These are phyloP conservation scores for Drosophila elegans DNA, from an alignment of 1,140 invertebrate genomes.

Conservation along the genomic window DNA sequence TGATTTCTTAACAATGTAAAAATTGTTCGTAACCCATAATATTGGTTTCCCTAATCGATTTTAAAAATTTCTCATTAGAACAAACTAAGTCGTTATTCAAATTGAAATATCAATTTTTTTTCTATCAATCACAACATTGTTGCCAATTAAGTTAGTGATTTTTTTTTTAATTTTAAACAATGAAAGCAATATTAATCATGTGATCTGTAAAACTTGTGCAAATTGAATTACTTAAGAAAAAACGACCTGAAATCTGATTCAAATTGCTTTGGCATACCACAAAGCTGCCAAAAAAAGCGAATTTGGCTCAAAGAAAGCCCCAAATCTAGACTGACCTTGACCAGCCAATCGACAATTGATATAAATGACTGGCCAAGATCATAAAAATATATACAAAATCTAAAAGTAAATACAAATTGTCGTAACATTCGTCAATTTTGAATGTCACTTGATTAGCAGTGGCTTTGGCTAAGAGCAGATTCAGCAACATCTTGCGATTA, in stretches of 20 bases:
- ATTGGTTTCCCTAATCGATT: too few relatives aligned
- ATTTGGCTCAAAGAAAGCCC: conserved; percentile 23
- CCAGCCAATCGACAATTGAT: conserved; percentile 14
- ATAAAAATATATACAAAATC: conserved; percentile 26
- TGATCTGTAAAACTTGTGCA: too few relatives aligned
- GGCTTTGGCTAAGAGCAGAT: not conserved
- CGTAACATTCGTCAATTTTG: conserved; percentile 39
- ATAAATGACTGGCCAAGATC: conserved; percentile 27
- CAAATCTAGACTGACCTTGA: conserved; percentile 21
- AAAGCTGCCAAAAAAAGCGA: conserved; percentile 12
- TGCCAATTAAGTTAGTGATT: too few relatives aligned
- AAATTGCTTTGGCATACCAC: not conserved
- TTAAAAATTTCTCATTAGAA: too few relatives aligned
- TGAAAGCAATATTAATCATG: too few relatives aligned
- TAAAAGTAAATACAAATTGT: conserved; percentile 38
- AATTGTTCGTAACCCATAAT: too few relatives aligned
- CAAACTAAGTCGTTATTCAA: too few relatives aligned
- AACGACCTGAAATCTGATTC: not conserved
- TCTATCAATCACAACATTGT: too few relatives aligned
- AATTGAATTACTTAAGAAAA: not conserved
- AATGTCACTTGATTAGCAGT: conserved; percentile 39
- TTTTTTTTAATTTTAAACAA: too few relatives aligned
- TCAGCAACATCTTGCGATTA: conserved; percentile 25
- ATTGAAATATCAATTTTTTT: too few relatives aligned
- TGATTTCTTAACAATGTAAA: too few relatives aligned